These are phyloP conservation scores for Mesocricetus auratus DNA, from an alignment of 2,113 vertebrate genomes.

Conservation along the genomic window DNA sequence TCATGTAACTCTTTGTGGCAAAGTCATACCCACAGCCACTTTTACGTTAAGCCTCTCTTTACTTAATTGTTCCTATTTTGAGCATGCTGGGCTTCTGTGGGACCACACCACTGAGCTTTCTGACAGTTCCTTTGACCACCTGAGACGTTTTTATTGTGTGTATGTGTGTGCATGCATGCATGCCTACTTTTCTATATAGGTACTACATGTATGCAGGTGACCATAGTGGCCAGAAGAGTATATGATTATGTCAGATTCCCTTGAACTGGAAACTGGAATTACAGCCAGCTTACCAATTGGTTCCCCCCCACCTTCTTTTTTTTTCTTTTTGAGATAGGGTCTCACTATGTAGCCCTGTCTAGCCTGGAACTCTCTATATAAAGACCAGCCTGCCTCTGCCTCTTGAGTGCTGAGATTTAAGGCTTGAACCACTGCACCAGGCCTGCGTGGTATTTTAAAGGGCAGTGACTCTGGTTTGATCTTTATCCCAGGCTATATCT, in stretches of 20 bases:
- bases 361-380: background rate
- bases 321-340: background rate
- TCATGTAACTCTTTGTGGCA: background rate
- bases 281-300: too few relatives aligned
- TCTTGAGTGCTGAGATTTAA: background rate
- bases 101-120: background rate
- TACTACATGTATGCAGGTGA: background rate
- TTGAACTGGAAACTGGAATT: background rate
- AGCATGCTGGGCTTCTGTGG: background rate
- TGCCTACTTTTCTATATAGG: background rate
- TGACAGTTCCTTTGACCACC: background rate
- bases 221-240: background rate
- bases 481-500: constrained; percentile 44
- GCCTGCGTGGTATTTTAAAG: background rate
- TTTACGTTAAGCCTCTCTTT: background rate
- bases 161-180: background rate
- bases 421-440: background rate
- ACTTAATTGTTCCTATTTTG: constrained; percentile 17
- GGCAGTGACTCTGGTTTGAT: constrained; percentile 38
- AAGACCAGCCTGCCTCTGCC: background rate
- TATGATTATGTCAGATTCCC: background rate
- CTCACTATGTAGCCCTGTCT: background rate
- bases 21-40: background rate
- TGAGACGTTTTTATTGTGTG: background rate
- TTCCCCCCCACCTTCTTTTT: too few relatives aligned